Evolutionary conservation across 2,888 invertebrate species (phyloP).

Genomic region (Lepidonotus clava): DNA sequence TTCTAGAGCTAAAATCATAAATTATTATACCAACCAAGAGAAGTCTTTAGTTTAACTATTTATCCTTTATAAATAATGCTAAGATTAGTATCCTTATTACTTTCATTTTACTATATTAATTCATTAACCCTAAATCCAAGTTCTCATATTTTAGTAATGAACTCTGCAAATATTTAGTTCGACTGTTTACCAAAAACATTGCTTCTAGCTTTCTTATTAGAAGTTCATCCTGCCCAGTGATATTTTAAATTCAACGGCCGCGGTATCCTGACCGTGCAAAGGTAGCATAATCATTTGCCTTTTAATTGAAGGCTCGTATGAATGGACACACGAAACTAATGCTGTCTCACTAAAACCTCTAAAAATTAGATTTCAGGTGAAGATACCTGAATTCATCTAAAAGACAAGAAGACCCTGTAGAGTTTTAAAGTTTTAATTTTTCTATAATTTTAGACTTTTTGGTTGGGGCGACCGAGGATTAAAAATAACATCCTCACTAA

Average conservation of each 20-base stretch:
- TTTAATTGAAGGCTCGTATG: slow-evolving; percentile 67
- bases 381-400: slow-evolving; percentile 62
- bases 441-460: slow-evolving; percentile 48
- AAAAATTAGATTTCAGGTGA: slow-evolving; percentile 65
- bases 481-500: slow-evolving; percentile 45
- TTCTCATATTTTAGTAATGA: slow-evolving; percentile 63
- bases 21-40: too few species aligned
- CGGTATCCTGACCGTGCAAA: slow-evolving; percentile 73
- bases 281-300: slow-evolving; percentile 73
- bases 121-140: background rate
- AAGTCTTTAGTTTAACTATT: background rate
- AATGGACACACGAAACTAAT: slow-evolving; percentile 63
- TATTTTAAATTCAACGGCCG: slow-evolving; percentile 68
- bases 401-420: slow-evolving; percentile 68
- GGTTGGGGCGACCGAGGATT: slow-evolving; percentile 64
- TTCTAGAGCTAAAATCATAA: background rate
- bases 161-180: slow-evolving; percentile 71
- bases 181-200: slow-evolving; percentile 77
- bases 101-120: background rate
- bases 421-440: slow-evolving; percentile 60
- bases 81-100: slow-evolving; percentile 62
- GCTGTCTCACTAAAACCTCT: slow-evolving; percentile 61
- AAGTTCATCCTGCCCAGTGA: slow-evolving; percentile 73
- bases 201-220: slow-evolving; percentile 65
- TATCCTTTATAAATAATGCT: slow-evolving; percentile 58